Percentiles rank a stretch among this genome's conserved stretches.
Conservation (phyloP, 2,113 vertebrate genomes). For the Melospiza georgiana region DNA sequence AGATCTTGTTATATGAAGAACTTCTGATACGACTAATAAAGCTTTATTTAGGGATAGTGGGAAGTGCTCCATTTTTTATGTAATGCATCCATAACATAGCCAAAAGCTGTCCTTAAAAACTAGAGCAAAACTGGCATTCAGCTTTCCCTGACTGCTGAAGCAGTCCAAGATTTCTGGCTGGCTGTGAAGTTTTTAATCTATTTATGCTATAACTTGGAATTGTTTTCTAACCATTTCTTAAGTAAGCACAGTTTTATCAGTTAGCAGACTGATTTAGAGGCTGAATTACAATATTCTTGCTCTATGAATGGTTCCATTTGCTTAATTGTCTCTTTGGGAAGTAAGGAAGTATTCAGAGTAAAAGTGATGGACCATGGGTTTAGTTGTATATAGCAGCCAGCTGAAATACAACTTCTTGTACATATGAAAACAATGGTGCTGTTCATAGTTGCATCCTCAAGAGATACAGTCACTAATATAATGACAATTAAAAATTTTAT, state of each 20-base stretch:
- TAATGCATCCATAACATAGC: background rate
- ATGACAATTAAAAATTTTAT: slow-evolving; percentile 21
- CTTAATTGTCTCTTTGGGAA: slow-evolving; percentile 11
- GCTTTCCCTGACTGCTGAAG: background rate
- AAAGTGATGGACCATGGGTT: background rate
- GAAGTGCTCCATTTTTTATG: background rate
- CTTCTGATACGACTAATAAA: background rate
- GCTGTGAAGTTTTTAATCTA: background rate
- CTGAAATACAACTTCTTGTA: slow-evolving; percentile 4
- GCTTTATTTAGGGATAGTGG: background rate
- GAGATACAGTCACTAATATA: background rate
- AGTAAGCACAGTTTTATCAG: background rate
- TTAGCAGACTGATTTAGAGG: slow-evolving; percentile 6
- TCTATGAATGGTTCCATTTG: slow-evolving; percentile 10
- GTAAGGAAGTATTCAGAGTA: slow-evolving; percentile 2
- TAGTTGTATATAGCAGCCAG: background rate
- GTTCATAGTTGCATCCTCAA: background rate
- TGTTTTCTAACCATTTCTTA: slow-evolving; percentile 5
- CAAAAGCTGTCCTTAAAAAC: background rate
- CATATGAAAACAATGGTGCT: background rate
- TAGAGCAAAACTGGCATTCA: background rate
- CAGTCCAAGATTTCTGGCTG: background rate
- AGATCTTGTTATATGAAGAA: background rate
- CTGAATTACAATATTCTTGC: slow-evolving; percentile 1
- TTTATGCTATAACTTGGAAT: background rate